Percentiles rank a stretch among this genome's conserved stretches.
Evolutionary conservation across 1,140 invertebrate genomes (phyloP).

Genomic region (Asobara japonica): DNA sequence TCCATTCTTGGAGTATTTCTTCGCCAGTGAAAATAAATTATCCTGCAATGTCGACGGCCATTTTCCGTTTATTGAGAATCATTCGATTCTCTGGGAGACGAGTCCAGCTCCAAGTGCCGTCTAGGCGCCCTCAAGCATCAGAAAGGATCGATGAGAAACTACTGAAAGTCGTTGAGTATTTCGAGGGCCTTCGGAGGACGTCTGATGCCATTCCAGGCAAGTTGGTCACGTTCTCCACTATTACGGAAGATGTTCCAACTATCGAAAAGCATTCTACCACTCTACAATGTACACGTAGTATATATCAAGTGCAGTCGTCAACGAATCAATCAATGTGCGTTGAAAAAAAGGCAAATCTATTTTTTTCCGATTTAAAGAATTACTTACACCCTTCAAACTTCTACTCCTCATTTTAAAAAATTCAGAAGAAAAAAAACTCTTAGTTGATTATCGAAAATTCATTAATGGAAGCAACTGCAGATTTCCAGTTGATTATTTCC

Average conservation of each 20-base stretch:
- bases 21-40: too few species aligned
- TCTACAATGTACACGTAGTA: slow-evolving; percentile 19
- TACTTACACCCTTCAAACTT: too few species aligned
- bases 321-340: too few species aligned
- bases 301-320: neutral
- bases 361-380: too few species aligned
- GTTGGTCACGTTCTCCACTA: slow-evolving; percentile 44
- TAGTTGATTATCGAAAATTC: too few species aligned
- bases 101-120: neutral
- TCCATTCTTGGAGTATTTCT: too few species aligned
- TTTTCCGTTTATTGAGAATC: neutral
- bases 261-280: slow-evolving; percentile 30
- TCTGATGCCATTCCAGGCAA: slow-evolving; percentile 38
- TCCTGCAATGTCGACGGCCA: too few species aligned
- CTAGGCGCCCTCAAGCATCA: neutral
- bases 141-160: slow-evolving; percentile 27
- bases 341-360: neutral
- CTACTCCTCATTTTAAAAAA: too few species aligned
- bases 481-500: neutral
- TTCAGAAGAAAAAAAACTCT: too few species aligned
- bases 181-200: slow-evolving; percentile 22
- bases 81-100: neutral
- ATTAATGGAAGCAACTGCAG: neutral
- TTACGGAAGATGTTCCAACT: slow-evolving; percentile 40
- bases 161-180: slow-evolving; percentile 25